Evolutionary conservation across 2,113 vertebrate species (phyloP), one percentile per base, ranked within the genome.

Genomic region (Atlantisia rogersi): DNA sequence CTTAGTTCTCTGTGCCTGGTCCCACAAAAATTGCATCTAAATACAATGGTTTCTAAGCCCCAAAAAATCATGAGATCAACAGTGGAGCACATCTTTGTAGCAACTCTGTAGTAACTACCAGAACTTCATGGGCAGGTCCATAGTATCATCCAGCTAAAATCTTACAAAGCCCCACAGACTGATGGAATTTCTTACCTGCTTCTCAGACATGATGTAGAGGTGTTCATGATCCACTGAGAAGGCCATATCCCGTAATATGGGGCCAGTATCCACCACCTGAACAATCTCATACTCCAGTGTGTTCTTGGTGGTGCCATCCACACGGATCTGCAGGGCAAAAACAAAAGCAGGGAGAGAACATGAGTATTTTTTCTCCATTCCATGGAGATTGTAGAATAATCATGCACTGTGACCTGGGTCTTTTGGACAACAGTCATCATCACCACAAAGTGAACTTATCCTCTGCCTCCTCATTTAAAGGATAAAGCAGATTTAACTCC

Each of bases 141-240:
- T 1, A 55, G 20, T 26, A 31, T 0, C 21, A 26, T 1, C 16
- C 60, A 82, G 50, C 0, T 35, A 19, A 62, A 81, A 55, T 28
- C 20, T 68, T 87, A 24, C 4, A 18, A 29, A 92, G 53, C 19
- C 60, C 13, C 10, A 2, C 0, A 1, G 25, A 21, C 6, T 42
- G 31, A 10, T 2, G 4, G 10, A 8, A 19, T 1, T n/a, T 42
- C 98, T 98, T 93, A 99, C 99, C 99, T 99, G 99, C 90, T 97
- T 99, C 94, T 99, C 99, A 11, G 99, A 99, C 99, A 99, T 99
- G 97, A 99, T 98, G 93, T 99, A 99, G 84, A 99, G 99, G 82
- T 99, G 98, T 25, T 99, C 98, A 1, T 99, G 98, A 90, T 99
- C 99, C 58, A 98, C 95, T 5, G 99, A 99, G 97, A 99, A 99